Base-by-base conservation (phyloP, 1,140 invertebrate species). In the Diorhabda sublineata region DNA sequence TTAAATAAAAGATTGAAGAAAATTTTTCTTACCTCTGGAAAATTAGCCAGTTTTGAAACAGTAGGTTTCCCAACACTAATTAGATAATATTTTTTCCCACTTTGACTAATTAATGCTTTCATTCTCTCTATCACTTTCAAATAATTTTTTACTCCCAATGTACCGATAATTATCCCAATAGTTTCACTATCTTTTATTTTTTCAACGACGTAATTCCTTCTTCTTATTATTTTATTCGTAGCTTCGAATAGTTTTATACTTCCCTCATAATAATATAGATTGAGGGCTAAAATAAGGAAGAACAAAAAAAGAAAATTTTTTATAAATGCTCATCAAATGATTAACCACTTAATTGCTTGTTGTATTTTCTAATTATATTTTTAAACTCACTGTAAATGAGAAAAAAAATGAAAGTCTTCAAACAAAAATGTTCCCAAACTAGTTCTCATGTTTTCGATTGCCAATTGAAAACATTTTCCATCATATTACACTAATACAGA, bases 41-140 rank as follows among this genome's bases (percentile, higher is more conserved):
- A 95, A 83, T 98, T 98, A 0, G 95, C 95, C 66, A 98, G 82
- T 82, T 98, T 98, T 2, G 92, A 89, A 58, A 91, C 89, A 85
- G 95, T 98, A 11, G 95, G 90, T 82, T 96, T 96, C 3, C 96
- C 96, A 64, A 98, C 91, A 45, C 92, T 92, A 59, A 98, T 88
- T n/a, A 94, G 90, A 76, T 98, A 97, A 64, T 87, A 89, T 77
- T 94, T 95, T 78, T 96, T 96, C 0, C 90, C 90, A 56, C 89
- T 88, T 56, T 83, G 79, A 76, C 88, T 90, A 2, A 93, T 85
- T 45, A 94, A 82, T 56, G 84, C 78, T 81, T 93, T 94, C 59
- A 97, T 80, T 70, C 87, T 85, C 11, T 85, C 82, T n/a, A 97
- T 90, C 42, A 93, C 88, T 58, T 89, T 84, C 7, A 92, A 83